phyloP scores from a whole-genome alignment of 2,888 invertebrate species.

The Polietes domitor region DNA sequence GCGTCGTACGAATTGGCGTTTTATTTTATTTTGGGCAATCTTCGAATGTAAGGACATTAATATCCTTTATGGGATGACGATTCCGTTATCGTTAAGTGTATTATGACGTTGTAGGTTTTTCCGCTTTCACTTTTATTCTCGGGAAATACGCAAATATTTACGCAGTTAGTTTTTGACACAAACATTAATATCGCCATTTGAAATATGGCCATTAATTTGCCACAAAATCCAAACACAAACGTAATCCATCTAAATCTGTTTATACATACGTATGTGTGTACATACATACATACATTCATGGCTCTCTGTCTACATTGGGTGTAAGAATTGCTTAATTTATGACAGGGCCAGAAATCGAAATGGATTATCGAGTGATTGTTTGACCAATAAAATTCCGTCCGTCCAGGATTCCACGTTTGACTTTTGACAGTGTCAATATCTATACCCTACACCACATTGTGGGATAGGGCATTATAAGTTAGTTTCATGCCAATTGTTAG shows the following conservation, averaged over 20 bases:
- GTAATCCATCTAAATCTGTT: not conserved
- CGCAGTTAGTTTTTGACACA: constrained; percentile 22
- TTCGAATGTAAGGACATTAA: constrained; percentile 48
- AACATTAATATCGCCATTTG: not conserved
- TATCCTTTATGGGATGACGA: constrained; percentile 45
- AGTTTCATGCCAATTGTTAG: too few relatives aligned
- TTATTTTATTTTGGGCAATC: constrained; percentile 32
- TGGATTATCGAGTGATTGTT: not conserved
- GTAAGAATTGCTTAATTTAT: not conserved
- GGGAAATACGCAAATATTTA: constrained; percentile 47
- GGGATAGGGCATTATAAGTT: too few relatives aligned
- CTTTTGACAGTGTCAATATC: too few relatives aligned
- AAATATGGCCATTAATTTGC: not conserved
- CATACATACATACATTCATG: not conserved
- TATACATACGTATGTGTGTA: not conserved
- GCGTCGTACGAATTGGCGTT: not conserved
- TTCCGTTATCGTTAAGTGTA: constrained; percentile 34
- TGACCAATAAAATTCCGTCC: not conserved
- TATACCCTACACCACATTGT: too few relatives aligned
- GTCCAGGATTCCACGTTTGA: too few relatives aligned
- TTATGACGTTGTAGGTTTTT: constrained; percentile 52
- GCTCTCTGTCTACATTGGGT: not conserved
- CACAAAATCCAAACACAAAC: not conserved
- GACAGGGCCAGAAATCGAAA: not conserved
- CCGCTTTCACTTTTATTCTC: constrained; percentile 1